These are phyloP conservation scores for Pristionchus mayeri DNA, from an alignment of 2,888 invertebrate genomes.

Conservation along the genomic window DNA sequence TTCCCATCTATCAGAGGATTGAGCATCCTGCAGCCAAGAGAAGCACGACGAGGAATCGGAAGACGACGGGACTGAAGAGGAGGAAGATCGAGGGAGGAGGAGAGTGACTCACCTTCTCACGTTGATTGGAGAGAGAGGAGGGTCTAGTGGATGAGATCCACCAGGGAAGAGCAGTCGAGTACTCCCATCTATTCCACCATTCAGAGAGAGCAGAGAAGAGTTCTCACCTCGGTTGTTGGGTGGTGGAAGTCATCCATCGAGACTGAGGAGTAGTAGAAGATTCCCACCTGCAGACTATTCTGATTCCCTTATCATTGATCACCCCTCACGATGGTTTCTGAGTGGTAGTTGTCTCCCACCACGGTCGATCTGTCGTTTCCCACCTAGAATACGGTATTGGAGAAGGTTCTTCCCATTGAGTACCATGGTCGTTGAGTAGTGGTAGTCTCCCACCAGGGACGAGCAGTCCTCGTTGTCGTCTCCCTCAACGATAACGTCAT, in stretches of 20 bases:
- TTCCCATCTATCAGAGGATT: conserved; percentile 7
- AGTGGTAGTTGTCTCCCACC: conserved; percentile 16
- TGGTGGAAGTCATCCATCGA: background rate
- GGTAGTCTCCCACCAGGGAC: conserved; percentile 23
- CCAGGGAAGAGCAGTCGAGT: background rate
- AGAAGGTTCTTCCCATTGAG: background rate
- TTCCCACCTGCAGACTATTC: conserved; percentile 8
- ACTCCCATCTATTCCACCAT: conserved; percentile 38
- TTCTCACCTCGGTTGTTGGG: background rate
- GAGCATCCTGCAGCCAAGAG: background rate
- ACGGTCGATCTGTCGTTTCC: conserved; percentile 36
- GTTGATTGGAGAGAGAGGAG: background rate
- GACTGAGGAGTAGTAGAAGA: background rate
- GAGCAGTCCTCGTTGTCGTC: background rate
- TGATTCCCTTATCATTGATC: no score
- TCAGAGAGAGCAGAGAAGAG: background rate
- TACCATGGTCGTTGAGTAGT: conserved; percentile 25
- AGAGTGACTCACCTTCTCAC: no score
- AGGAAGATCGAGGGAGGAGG: no score
- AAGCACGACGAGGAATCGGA: conserved; percentile 21
- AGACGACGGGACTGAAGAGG: conserved; percentile 1
- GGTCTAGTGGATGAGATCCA: background rate
- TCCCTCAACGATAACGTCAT: conserved; percentile 1
- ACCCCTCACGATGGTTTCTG: no score
- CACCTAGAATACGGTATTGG: background rate